A percentile compares a stretch with the other conserved stretches of the same genome.
Conservation (phyloP, 2,113 vertebrate species). For the Prunella himalayana region DNA sequence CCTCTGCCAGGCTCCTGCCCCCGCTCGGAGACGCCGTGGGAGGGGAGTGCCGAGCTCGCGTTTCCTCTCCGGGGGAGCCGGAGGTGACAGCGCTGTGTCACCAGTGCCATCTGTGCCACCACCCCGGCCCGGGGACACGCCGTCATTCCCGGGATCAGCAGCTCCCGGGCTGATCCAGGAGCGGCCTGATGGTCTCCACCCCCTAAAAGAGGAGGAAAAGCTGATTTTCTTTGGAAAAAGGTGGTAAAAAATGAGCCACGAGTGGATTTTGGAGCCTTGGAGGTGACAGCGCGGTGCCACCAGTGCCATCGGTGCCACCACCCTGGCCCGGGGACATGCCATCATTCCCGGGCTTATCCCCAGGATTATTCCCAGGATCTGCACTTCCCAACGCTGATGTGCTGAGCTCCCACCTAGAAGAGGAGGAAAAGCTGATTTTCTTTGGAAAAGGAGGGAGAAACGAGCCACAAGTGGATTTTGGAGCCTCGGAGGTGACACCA, state of each 20-base stretch:
- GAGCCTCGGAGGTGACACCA: neutral
- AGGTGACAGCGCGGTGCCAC: neutral
- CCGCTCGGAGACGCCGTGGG: neutral
- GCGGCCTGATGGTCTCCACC: fast-evolving
- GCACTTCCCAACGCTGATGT: neutral
- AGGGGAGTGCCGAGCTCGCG: neutral
- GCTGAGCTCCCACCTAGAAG: neutral
- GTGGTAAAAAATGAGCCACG: neutral
- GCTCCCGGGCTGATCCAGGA: neutral
- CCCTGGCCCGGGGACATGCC: neutral
- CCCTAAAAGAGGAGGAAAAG: neutral
- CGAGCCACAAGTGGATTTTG: neutral
- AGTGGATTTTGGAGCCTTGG: neutral
- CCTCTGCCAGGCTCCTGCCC: neutral
- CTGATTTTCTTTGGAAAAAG: neutral
- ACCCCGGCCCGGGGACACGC: neutral
- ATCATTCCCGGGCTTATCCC: neutral
- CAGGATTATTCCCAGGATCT: neutral
- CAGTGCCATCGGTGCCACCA: neutral
- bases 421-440: neutral
- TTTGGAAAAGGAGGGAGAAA: fast-evolving
- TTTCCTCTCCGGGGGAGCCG: neutral
- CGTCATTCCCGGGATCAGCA: too few relatives aligned
- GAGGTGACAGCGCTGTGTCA: neutral
- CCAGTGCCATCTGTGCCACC: neutral